phyloP scores from a whole-genome alignment of 2,888 invertebrate genomes.

The Halictus quadricinctus region DNA sequence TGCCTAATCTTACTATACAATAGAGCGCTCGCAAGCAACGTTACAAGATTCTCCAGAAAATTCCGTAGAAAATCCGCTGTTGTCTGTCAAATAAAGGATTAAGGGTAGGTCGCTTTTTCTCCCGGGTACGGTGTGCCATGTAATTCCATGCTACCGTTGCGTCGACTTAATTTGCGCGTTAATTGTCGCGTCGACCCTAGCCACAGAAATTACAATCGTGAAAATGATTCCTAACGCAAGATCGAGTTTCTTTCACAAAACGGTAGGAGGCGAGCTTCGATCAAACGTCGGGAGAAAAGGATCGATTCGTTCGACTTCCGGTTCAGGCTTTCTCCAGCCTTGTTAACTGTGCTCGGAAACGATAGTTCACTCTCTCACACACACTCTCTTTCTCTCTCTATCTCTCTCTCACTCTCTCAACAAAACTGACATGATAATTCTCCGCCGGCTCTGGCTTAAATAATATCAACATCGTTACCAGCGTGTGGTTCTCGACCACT shows the following conservation, averaged over 20 bases:
- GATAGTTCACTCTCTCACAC: background rate
- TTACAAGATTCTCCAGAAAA: constrained; percentile 1
- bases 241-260: background rate
- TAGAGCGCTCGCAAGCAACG: constrained; percentile 1
- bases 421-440: background rate
- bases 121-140: background rate
- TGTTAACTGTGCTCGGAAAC: background rate
- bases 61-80: background rate
- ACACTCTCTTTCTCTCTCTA: too few species aligned
- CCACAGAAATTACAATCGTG: background rate
- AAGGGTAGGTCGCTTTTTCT: constrained; percentile 42
- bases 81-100: constrained; percentile 43
- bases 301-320: background rate
- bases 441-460: background rate
- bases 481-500: constrained; percentile 2
- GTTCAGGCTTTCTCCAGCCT: background rate
- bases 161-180: background rate
- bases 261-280: background rate
- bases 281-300: background rate
- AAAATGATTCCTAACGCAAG: background rate
- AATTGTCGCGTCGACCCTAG: background rate
- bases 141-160: background rate
- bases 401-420: background rate
- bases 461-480: background rate
- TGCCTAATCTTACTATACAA: constrained; percentile 10